Percentiles rank a stretch among this genome's conserved stretches.
Conservation (phyloP, 2,113 vertebrate species). For the Mixornis gularis region DNA sequence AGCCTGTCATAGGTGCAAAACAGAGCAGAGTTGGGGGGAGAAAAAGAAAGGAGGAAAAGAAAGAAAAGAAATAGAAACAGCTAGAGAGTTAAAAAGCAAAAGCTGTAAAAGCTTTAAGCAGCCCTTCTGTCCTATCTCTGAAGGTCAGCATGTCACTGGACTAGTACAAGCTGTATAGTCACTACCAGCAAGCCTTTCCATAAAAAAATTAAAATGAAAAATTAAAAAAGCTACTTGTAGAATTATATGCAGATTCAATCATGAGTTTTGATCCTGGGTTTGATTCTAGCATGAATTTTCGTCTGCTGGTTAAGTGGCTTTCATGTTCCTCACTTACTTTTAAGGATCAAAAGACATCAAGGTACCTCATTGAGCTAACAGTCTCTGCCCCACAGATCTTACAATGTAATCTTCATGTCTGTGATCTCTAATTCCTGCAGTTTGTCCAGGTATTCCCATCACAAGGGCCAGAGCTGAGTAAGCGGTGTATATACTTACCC, state of each 20-base stretch:
- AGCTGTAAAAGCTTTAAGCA: conserved; percentile 71
- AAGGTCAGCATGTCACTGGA: conserved; percentile 70
- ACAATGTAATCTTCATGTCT: neutral
- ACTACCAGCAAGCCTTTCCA: neutral
- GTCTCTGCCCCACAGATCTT: neutral
- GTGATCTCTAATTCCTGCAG: neutral
- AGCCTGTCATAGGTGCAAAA: conserved; percentile 65
- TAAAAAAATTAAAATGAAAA: neutral
- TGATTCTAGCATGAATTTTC: neutral
- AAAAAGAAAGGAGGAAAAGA: neutral
- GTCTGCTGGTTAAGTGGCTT: neutral
- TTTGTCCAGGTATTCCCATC: neutral
- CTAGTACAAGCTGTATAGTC: neutral
- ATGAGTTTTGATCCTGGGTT: neutral
- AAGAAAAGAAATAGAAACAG: conserved; percentile 74
- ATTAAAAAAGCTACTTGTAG: neutral
- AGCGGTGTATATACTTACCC: neutral
- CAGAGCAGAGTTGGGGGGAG: neutral
- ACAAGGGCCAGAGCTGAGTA: neutral
- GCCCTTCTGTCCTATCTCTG: conserved; percentile 11
- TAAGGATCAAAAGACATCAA: neutral
- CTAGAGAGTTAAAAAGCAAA: conserved; percentile 62
- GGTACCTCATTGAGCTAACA: neutral
- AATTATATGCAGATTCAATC: neutral
- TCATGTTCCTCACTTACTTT: neutral